phyloP scores from a whole-genome alignment of 2,797 vertebrate species.

The Myoxocephalus aenaeus region DNA sequence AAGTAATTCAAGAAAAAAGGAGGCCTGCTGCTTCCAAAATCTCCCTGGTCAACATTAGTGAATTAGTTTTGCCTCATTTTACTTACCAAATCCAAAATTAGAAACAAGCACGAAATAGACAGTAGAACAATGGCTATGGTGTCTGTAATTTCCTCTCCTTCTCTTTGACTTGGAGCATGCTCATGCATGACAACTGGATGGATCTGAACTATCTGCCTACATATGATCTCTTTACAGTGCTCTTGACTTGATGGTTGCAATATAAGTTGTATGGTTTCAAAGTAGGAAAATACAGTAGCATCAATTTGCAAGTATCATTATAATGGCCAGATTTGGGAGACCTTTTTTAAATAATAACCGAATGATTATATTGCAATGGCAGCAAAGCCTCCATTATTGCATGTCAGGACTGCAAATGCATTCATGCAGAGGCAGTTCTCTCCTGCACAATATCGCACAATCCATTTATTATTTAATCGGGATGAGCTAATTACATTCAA shows the following conservation, averaged over 20 bases:
- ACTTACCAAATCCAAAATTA: slow-evolving; percentile 75
- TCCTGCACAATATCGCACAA: slow-evolving; percentile 72
- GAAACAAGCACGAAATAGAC: slow-evolving; percentile 77
- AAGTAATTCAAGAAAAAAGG: slow-evolving; percentile 56
- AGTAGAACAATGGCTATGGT: slow-evolving; percentile 75
- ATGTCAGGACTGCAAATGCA: slow-evolving; percentile 78
- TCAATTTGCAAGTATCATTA: slow-evolving; percentile 63
- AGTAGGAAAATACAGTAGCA: slow-evolving; percentile 68
- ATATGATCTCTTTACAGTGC: slow-evolving; percentile 71
- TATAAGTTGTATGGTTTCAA: slow-evolving; percentile 81
- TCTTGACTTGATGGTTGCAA: slow-evolving; percentile 84
- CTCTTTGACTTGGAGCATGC: slow-evolving; percentile 88
- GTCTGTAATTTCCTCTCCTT: slow-evolving; percentile 81
- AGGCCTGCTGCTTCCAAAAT: slow-evolving; percentile 74
- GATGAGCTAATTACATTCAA: slow-evolving; percentile 69
- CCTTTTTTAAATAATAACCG: slow-evolving; percentile 62
- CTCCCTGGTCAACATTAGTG: slow-evolving; percentile 69
- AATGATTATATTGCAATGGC: slow-evolving; percentile 83
- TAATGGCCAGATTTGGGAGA: slow-evolving; percentile 77
- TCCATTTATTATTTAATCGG: slow-evolving; percentile 72
- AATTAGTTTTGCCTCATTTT: slow-evolving; percentile 69
- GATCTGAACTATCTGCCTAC: slow-evolving; percentile 74
- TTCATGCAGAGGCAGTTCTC: slow-evolving; percentile 78
- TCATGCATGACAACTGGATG: slow-evolving; percentile 84
- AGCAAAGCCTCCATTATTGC: slow-evolving; percentile 81